Evolutionary conservation across 2,113 vertebrate genomes (phyloP).

Genomic region (Sitta europaea): DNA sequence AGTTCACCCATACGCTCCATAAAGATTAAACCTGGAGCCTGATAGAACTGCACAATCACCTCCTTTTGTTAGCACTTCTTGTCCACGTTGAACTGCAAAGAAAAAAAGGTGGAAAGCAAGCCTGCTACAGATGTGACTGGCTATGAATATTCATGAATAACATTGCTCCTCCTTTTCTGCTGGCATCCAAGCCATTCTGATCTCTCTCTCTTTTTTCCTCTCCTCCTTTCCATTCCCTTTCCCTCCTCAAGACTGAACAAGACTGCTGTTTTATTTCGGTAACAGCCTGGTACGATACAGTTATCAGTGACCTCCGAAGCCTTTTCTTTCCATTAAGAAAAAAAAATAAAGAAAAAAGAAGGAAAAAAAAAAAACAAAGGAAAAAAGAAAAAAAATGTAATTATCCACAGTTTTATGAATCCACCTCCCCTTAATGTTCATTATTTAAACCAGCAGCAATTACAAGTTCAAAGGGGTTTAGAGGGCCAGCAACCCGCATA

Average conservation of each 20-base stretch:
- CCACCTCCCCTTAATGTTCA: conserved; percentile 95
- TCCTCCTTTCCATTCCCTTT: conserved; percentile 10
- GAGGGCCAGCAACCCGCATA: conserved; percentile 96
- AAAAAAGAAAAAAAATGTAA: conserved; percentile 80
- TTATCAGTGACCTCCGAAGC: conserved; percentile 74
- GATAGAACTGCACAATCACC: conserved; percentile 39
- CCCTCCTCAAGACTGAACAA: conserved; percentile 48
- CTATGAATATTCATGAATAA: conserved; percentile 92
- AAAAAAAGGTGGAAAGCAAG: conserved; percentile 77
- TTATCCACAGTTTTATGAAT: conserved; percentile 95
- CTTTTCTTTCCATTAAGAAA: conserved; percentile 69
- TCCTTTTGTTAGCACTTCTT: conserved; percentile 71
- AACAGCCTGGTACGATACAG: conserved; percentile 75
- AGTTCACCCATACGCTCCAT: conserved; percentile 24
- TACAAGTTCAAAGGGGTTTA: conserved; percentile 99
- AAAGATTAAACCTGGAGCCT: conserved; percentile 44
- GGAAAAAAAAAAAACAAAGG: conserved; percentile 21
- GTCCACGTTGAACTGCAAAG: conserved; percentile 60
- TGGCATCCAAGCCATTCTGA: conserved; percentile 77
- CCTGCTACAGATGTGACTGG: conserved; percentile 89
- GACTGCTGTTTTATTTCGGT: conserved; percentile 81
- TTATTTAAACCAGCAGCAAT: conserved; percentile 99
- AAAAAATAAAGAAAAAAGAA: conserved; percentile 36
- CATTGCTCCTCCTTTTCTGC: conserved; percentile 78
- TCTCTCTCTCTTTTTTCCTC: conserved; percentile 46